phyloP scores from a whole-genome alignment of 1,140 invertebrate species.

The Arion vulgaris region DNA sequence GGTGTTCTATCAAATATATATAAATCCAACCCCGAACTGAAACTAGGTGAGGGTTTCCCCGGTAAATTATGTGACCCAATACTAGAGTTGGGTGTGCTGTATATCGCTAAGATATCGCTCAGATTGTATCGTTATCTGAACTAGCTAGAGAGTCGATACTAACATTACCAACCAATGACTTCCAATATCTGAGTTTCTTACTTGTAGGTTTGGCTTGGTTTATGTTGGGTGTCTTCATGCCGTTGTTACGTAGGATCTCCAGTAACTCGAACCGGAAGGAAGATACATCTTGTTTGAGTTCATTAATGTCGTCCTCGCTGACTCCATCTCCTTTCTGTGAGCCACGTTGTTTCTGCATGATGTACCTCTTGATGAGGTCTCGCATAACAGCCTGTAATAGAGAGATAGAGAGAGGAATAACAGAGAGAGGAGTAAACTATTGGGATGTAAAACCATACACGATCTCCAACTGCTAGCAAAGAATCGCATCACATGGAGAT shows the following conservation, averaged over 20 bases:
- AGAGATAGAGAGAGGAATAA: background rate
- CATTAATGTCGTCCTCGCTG: conserved; percentile 97
- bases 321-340: conserved; percentile 83
- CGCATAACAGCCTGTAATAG: conserved; percentile 88
- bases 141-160: conserved; percentile 44
- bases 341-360: conserved; percentile 94
- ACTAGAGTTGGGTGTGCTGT: too few species aligned
- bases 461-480: too few species aligned
- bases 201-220: conserved; percentile 62
- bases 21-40: too few species aligned
- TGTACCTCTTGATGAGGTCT: conserved; percentile 93
- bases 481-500: too few species aligned
- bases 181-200: conserved; percentile 61
- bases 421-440: too few species aligned
- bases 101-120: too few species aligned
- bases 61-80: too few species aligned
- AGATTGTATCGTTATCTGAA: background rate
- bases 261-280: conserved; percentile 83
- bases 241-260: conserved; percentile 83
- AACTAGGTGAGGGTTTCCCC: too few species aligned
- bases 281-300: conserved; percentile 97
- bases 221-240: conserved; percentile 70
- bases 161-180: conserved; percentile 56
- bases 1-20: too few species aligned
- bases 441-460: too few species aligned